phyloP scores from a whole-genome alignment of 2,113 vertebrate species.

The Aviceda subcristata region DNA sequence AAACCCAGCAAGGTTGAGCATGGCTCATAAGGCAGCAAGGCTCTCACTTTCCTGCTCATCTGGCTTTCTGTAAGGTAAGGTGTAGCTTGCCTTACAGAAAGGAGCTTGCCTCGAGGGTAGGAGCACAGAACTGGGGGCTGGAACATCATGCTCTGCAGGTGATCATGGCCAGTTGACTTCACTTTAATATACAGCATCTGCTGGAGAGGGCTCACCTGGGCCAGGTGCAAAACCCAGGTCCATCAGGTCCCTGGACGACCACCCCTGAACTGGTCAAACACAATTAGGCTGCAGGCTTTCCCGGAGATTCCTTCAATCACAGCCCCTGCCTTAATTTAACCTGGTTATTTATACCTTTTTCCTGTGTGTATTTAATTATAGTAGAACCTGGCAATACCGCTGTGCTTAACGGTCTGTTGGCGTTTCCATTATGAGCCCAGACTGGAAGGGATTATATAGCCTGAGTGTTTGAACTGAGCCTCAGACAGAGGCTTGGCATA shows the following conservation, averaged over 20 bases:
- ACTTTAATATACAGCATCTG: not conserved
- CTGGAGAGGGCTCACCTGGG: not conserved
- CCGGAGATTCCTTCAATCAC: not conserved
- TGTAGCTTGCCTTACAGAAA: not conserved
- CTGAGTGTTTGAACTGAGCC: slow-evolving; percentile 51
- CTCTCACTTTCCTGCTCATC: not conserved
- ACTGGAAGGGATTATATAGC: slow-evolving; percentile 61
- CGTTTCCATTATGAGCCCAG: slow-evolving; percentile 50
- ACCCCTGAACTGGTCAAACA: not conserved
- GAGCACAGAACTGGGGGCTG: not conserved
- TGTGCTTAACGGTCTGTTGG: slow-evolving; percentile 61
- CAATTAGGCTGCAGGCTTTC: not conserved
- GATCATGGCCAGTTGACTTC: not conserved
- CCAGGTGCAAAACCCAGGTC: not conserved
- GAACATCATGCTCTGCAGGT: not conserved
- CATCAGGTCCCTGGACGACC: not conserved
- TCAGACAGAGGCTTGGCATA: slow-evolving; percentile 53
- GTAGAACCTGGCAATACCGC: slow-evolving; percentile 36
- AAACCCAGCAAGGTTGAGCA: not conserved
- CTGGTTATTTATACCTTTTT: slow-evolving; percentile 58
- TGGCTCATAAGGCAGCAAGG: not conserved
- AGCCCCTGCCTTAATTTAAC: slow-evolving; percentile 31
- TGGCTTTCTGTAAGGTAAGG: not conserved
- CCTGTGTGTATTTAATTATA: slow-evolving; percentile 56
- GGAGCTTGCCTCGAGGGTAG: not conserved